Conservation (phyloP, 2,797 vertebrate species). For the Gastrophryne carolinensis region DNA sequence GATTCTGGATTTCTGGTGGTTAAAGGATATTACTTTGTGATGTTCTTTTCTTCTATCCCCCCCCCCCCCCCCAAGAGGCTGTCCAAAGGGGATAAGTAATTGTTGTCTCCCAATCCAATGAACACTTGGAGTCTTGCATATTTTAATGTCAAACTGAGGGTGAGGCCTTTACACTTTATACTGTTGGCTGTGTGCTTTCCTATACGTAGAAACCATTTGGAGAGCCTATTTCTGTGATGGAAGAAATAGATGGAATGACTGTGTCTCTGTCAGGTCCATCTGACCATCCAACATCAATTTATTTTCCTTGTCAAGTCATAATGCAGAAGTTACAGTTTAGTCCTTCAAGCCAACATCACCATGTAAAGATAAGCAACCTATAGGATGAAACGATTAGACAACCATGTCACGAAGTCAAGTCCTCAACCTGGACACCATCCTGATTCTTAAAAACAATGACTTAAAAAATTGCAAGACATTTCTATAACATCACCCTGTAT, state of each 20-base stretch:
- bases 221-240: conserved; percentile 23
- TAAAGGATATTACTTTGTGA: no score
- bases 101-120: neutral
- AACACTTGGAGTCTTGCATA: conserved; percentile 2
- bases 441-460: no score
- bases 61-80: neutral
- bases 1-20: no score
- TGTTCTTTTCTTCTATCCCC: no score
- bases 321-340: no score
- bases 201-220: neutral
- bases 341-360: no score
- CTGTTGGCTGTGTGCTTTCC: conserved; percentile 7
- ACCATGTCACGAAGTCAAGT: no score
- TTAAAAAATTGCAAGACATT: no score
- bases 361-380: no score
- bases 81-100: neutral
- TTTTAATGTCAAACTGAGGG: conserved; percentile 25
- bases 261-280: conserved; percentile 16
- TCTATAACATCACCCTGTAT: no score
- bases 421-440: no score
- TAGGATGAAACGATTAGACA: no score
- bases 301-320: neutral
- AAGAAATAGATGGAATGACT: conserved; percentile 11
- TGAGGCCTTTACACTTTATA: conserved; percentile 25
- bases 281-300: neutral